Evolutionary conservation across 2,113 vertebrate genomes (phyloP).

Genomic region (Todiramphus saurophagus): DNA sequence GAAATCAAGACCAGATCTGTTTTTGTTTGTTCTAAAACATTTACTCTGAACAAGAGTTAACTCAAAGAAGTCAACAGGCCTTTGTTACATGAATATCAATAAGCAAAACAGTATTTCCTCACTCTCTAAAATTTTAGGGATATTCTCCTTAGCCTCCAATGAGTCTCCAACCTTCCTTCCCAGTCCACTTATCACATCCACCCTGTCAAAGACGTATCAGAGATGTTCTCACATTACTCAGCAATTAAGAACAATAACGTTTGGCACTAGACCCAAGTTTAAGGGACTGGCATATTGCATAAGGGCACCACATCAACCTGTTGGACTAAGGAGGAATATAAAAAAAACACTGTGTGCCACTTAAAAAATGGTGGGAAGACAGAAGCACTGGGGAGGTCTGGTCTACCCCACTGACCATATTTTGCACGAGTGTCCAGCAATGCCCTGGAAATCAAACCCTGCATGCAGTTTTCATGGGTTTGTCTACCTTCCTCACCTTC

Average conservation of each 20-base stretch:
- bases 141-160: neutral
- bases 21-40: neutral
- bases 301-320: neutral
- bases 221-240: neutral
- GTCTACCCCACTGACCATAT: neutral
- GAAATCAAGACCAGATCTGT: neutral
- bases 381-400: neutral
- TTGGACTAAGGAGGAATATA: neutral
- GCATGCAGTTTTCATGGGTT: neutral
- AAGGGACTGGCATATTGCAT: neutral
- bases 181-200: neutral
- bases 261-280: neutral
- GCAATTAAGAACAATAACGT: neutral
- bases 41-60: neutral
- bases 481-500: neutral
- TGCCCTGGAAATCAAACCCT: neutral
- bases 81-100: neutral
- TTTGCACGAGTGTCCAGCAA: neutral
- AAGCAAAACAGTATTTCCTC: neutral
- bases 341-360: fast-evolving
- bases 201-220: neutral
- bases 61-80: neutral
- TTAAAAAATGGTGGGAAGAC: neutral
- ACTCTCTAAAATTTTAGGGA: no score
- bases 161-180: neutral